Base-by-base conservation (phyloP, 2,888 invertebrate genomes). In the Eupeodes latifasciatus region DNA sequence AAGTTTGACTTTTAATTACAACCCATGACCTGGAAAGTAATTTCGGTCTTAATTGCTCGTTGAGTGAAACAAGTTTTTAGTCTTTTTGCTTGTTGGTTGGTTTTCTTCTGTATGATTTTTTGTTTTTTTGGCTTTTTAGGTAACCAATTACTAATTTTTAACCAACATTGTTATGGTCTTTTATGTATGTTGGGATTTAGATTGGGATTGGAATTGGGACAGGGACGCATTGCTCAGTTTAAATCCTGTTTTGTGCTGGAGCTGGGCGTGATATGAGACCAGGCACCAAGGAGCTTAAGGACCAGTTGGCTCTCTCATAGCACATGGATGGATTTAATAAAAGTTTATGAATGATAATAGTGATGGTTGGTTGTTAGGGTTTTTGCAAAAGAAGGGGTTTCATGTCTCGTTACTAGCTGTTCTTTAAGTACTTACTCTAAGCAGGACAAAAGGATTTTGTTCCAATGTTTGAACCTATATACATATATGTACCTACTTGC, bases 31-130 rank as follows among this genome's bases (percentile, higher is more conserved):
- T 89, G 89, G 90, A 90, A 85, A 89, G 89, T 90, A 90, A 90
- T 90, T 90, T 89, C 66, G 90, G 90, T 90, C 90, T 90, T 90
- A 90, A 90, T 90, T 90, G 90, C 90, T 90, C 90, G 89, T 90
- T 90, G 90, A 90, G 90, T 90, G 90, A 90, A 90, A 89, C 89
- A 90, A 90, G 90, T 89, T 90, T 90, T 80, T 74, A 87, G 86
- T 77, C 84, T 80, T 81, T 74, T 89, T 84, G 72, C 81, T 80
- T 66, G 79, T 80, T 66, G 77, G 79, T 80, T 66, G 77, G 79
- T 81, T 55, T 78, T 81, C 85, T 80, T 77, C 51, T 55, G 79
- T 64, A 40, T 77, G 40, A 72, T 72, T 76, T 49, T 64, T 59
- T 27, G 44, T 71, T 71, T 74, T 76, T 64, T 79, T 81, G 53